Percentiles rank a stretch among this genome's conserved stretches.
phyloP scores from a whole-genome alignment of 2,888 invertebrate genomes.

The Lasius fuliginosus region DNA sequence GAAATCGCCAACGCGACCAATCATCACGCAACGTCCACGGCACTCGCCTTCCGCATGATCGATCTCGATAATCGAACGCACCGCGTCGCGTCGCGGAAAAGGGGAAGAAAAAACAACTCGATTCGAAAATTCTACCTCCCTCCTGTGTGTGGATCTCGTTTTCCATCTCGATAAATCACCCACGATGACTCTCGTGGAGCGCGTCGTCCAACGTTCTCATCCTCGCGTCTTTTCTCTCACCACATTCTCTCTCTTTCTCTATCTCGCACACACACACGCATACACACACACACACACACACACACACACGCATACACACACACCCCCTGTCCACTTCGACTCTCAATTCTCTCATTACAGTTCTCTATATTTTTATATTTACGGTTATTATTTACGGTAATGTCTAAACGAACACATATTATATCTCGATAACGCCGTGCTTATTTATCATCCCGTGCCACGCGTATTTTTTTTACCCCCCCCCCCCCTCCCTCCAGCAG shows the following conservation, averaged over 20 bases:
- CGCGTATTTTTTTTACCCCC: constrained; percentile 27
- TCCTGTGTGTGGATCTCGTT: not conserved
- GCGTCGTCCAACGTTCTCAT: not conserved
- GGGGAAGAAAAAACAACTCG: constrained; percentile 5
- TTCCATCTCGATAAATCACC: constrained; percentile 1
- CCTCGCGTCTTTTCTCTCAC: constrained; percentile 8
- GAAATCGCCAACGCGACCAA: constrained; percentile 31
- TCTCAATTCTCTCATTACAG: constrained; percentile 69
- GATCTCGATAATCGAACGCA: constrained; percentile 49
- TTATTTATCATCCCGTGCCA: constrained; percentile 65
- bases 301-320: not conserved
- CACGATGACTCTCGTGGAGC: not conserved
- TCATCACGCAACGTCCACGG: not conserved
- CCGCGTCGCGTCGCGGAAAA: constrained; percentile 5
- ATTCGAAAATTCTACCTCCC: constrained; percentile 11
- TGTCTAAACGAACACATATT: constrained; percentile 85
- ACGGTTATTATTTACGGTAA: constrained; percentile 82
- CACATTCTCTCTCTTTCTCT: constrained; percentile 27
- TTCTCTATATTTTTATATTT: constrained; percentile 76
- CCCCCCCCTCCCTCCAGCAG: constrained; percentile 19
- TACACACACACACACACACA: not conserved
- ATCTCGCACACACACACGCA: not conserved
- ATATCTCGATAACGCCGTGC: constrained; percentile 83
- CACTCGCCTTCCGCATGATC: constrained; percentile 23
- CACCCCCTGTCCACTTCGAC: constrained; percentile 8